A percentile compares a stretch with the other conserved stretches of the same genome.
phyloP scores from a whole-genome alignment of 2,113 vertebrate genomes.

The Pyxicephalus adspersus region DNA sequence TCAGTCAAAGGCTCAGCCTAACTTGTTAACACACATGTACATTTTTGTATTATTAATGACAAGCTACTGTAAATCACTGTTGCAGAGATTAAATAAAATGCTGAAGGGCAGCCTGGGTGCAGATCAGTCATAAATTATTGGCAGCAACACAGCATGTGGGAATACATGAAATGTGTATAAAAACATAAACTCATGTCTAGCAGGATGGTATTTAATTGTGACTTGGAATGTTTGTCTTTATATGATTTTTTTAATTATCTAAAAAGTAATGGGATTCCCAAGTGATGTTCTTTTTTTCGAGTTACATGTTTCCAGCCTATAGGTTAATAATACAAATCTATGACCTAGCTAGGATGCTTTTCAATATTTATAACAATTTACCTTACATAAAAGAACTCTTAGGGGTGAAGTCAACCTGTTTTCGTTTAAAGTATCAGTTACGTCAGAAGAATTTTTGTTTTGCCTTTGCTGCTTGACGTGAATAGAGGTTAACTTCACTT shows the following conservation, averaged over 20 bases:
- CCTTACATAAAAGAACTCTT: too few species aligned
- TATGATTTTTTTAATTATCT: slow-evolving; percentile 53
- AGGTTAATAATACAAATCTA: slow-evolving; percentile 39
- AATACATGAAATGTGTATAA: slow-evolving; percentile 79
- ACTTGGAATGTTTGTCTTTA: slow-evolving; percentile 65
- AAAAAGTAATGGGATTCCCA: slow-evolving; percentile 51
- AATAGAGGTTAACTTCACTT: too few species aligned
- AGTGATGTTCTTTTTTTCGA: slow-evolving; percentile 61
- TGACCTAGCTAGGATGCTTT: slow-evolving; percentile 46
- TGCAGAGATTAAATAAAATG: slow-evolving; percentile 91
- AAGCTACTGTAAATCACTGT: slow-evolving; percentile 76
- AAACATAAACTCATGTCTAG: slow-evolving; percentile 74
- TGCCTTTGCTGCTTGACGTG: too few species aligned
- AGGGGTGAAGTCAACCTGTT: too few species aligned
- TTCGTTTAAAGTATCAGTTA: too few species aligned
- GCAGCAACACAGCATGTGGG: slow-evolving; percentile 82
- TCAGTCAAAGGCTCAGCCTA: slow-evolving; percentile 70
- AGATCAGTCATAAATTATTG: slow-evolving; percentile 96
- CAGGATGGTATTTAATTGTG: slow-evolving; percentile 72
- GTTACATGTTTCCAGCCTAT: slow-evolving; percentile 61
- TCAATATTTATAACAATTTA: not conserved
- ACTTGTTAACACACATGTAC: slow-evolving; percentile 93
- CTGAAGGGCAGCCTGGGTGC: slow-evolving; percentile 87
- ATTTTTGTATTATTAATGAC: slow-evolving; percentile 88
- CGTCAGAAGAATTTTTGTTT: too few species aligned